Base-by-base conservation (phyloP, 2,113 vertebrate species). In the Coptodon rendalli region DNA sequence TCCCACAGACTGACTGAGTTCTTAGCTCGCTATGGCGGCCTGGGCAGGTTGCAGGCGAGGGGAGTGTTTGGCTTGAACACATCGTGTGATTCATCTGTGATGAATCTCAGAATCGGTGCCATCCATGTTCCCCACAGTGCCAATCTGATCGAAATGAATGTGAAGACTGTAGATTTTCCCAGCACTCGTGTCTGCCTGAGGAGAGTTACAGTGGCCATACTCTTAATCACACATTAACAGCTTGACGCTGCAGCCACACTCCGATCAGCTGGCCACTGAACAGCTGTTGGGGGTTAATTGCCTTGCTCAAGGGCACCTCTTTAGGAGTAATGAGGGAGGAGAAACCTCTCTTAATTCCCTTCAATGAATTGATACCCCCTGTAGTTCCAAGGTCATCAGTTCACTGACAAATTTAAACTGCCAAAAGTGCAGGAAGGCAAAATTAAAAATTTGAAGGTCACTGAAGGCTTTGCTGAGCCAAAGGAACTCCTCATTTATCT, bases 271-370 rank as follows among this genome's bases (percentile, higher is more conserved):
- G 34, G 80, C 80, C 71, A 3, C 52, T 19, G 27, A 50, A 34
- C 84, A 82, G 54, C 84, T 81, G 78, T 2, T 27, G n/a, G 7
- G 11, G 76, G 84, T 84, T 84, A 82, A 91, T 48, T 73, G 82
- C 29, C 31, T 61, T 63, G 90, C 85, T 87, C 82, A 80, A 52
- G 80, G 80, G 71, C 82, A 80, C 34, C 76, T 87, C 45, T 63
- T 22, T 34, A 5, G 57, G 24, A 40, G 40, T 80, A 53, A 80
- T 53, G 57, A 85, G 71, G 83, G 54, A 48, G 71, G 73, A 63
- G 10, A 29, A 52, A 10, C 17, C 43, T 34, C 24, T 29, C 40
- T 59, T 66, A 34, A 57, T 78, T 78, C 7, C 50, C 66, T 79
- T 56, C 61, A 1, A n/a, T 27, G 16, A n/a, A 13, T 3, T 12